Evolutionary conservation across 2,888 invertebrate species (phyloP), one percentile per base, ranked within the genome.

Genomic region (Mayetiola destructor): DNA sequence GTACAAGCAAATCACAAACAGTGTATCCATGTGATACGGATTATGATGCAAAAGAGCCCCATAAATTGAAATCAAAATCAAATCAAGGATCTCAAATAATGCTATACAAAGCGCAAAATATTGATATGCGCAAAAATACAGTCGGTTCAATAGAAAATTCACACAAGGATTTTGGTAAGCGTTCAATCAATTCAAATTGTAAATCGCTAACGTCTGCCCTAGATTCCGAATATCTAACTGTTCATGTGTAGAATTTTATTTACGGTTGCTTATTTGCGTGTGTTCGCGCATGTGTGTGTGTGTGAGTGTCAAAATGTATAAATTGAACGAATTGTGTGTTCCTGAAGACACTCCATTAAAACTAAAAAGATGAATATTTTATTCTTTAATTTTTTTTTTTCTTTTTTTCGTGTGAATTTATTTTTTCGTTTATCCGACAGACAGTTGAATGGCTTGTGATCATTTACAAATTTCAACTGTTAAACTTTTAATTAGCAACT

Each of bases 91-190:
- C 78, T 60, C 79, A 80, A 65, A 80, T 84, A 63, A 74, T 83
- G 70, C 76, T 88, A 61, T 88, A 86, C 73, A 89, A 90, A 74
- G 85, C 88, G 60, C 88, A 87, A 68, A 87, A 88, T 71, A 81
- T 85, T 56, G 88, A 88, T 69, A 84, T 87, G 70, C 79, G 85
- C 65, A 88, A 88, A 74, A 88, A 87, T 72, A 88, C 87, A 56
- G 84, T 85, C 60, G 81, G 81, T 53, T 69, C 70, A 55, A 64
- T 72, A 60, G 72, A 72, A 55, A 72, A 71, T 66, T 74, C 77
- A 35, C 79, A 80, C 61, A 85, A 86, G 76, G 85, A 85, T 76
- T 83, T 85, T 68, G 83, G 81, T 64, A 85, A 85, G 75, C 81
- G 83, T 69, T 81, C 82, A 69, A 80, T 81, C 62, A 81, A 81